Percentiles rank a stretch among this genome's conserved stretches.
Conservation (phyloP, 1,140 invertebrate species). For the Neodiprion fabricii region DNA sequence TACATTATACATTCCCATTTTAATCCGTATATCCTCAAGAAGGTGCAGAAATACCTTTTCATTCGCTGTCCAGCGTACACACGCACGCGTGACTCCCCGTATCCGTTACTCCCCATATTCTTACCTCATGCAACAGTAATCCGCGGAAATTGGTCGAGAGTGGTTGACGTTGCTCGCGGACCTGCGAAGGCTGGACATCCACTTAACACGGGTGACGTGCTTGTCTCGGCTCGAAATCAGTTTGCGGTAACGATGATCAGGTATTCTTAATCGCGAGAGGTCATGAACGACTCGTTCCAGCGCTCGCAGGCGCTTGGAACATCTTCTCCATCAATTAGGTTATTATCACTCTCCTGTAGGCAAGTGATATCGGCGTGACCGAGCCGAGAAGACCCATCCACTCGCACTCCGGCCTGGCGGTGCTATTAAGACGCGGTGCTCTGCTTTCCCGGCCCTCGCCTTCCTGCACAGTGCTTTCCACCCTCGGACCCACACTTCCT, state of each 20-base stretch:
- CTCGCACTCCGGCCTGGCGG: slow-evolving; percentile 25
- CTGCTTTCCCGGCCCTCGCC: slow-evolving; percentile 24
- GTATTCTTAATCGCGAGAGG: background rate
- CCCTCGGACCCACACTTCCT: slow-evolving; percentile 13
- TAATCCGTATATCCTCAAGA: no score
- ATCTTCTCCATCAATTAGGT: slow-evolving; percentile 44
- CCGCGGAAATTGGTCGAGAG: no score
- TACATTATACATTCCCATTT: no score
- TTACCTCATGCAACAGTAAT: no score
- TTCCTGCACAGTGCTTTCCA: background rate
- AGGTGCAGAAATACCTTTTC: no score
- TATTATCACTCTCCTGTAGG: slow-evolving; percentile 39
- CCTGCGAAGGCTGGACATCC: no score
- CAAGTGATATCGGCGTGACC: slow-evolving; percentile 48
- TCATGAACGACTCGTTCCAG: background rate
- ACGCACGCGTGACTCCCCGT: no score
- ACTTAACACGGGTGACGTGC: no score
- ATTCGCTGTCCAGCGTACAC: no score
- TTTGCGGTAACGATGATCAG: background rate
- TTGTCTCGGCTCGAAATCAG: no score
- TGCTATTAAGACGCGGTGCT: slow-evolving; percentile 46
- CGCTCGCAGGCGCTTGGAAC: background rate
- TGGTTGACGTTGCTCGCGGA: no score
- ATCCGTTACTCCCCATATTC: no score
- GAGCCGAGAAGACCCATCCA: slow-evolving; percentile 24